Evolutionary conservation across 1,140 invertebrate genomes (phyloP).

Genomic region (Gryon sp.): DNA sequence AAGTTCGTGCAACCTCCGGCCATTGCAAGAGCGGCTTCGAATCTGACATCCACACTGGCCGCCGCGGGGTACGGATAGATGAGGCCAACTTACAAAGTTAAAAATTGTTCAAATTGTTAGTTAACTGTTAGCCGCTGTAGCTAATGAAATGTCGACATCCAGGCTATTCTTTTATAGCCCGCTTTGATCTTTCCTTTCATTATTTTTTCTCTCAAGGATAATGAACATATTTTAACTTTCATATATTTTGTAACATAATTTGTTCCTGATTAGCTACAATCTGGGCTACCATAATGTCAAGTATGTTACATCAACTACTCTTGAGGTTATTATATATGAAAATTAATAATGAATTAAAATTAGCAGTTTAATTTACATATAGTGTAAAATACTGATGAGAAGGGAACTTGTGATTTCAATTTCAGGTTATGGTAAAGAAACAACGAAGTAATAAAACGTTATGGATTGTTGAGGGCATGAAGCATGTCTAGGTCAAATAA

Average conservation of each 20-base stretch:
- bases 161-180: conserved; percentile 56
- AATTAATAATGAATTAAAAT: conserved; percentile 10
- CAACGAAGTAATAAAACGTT: conserved; percentile 40
- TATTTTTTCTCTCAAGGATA: conserved; percentile 40
- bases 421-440: conserved; percentile 30
- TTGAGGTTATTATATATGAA: no score
- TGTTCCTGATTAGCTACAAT: conserved; percentile 37
- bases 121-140: conserved; percentile 76
- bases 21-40: conserved; percentile 59
- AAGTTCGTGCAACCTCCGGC: conserved; percentile 69
- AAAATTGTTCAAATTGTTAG: conserved; percentile 79
- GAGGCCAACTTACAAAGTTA: conserved; percentile 72
- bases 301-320: no score
- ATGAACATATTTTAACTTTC: conserved; percentile 37
- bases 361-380: not conserved
- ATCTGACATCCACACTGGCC: conserved; percentile 58
- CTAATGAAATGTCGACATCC: conserved; percentile 75
- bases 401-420: conserved; percentile 28
- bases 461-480: conserved; percentile 29
- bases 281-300: no score
- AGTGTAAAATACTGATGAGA: conserved; percentile 12
- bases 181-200: conserved; percentile 57
- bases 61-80: conserved; percentile 66
- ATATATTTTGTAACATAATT: conserved; percentile 27
- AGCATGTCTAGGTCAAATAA: conserved; percentile 56